These are phyloP conservation scores for Eristalis tenax DNA, from an alignment of 2,888 invertebrate species.

Conservation along the genomic window DNA sequence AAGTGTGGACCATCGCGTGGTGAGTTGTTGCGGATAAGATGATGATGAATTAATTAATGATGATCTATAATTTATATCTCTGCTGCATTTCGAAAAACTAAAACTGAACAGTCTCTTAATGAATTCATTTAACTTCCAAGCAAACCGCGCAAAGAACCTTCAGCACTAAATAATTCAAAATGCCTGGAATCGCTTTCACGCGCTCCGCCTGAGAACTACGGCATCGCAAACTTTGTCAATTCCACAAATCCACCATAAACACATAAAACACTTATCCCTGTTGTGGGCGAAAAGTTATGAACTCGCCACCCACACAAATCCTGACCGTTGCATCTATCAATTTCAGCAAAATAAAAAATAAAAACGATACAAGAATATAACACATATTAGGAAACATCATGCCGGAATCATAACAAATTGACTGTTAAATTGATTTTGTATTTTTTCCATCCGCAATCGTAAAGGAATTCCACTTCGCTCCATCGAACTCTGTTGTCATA, in stretches of 20 bases:
- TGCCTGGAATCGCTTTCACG: background rate
- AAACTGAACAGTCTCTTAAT: background rate
- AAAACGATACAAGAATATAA: background rate
- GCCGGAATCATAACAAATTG: background rate
- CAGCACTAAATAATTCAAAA: background rate
- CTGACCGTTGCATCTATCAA: background rate
- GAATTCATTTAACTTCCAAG: background rate
- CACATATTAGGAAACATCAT: background rate
- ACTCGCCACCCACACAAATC: background rate
- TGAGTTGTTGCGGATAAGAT: no score
- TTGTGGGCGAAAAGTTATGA: background rate
- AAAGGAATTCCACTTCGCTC: background rate
- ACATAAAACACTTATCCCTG: background rate
- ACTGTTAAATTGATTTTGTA: background rate
- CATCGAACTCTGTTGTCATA: background rate
- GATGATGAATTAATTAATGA: no score
- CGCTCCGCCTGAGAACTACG: background rate
- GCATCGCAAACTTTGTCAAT: background rate
- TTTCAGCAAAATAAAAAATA: background rate
- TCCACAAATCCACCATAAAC: background rate
- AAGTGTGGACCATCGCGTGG: no score
- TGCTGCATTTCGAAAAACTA: background rate
- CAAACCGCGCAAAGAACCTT: background rate
- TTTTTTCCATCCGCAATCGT: background rate
- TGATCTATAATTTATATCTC: no score